Percentiles rank a stretch among this genome's conserved stretches.
Evolutionary conservation across 1,140 invertebrate species (phyloP).

Genomic region (Sarcophaga bullata): DNA sequence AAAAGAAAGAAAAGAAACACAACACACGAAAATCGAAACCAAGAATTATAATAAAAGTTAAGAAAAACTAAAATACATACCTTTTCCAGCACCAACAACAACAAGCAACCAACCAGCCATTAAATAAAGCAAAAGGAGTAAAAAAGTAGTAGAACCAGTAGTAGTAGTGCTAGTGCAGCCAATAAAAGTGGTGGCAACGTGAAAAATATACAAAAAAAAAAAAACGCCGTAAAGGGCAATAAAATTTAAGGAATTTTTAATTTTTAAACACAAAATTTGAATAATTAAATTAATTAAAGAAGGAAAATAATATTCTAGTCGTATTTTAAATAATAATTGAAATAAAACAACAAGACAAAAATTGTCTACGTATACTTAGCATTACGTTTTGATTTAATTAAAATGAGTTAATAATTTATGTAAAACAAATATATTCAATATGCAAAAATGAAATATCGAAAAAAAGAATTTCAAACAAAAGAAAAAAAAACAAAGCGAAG

Average conservation of each 20-base stretch:
- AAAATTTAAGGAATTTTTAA: background rate
- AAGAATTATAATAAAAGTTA: conserved; percentile 30
- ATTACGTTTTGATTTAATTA: background rate
- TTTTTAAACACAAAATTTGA: background rate
- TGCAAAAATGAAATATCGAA: background rate
- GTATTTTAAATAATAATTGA: background rate
- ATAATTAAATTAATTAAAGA: background rate
- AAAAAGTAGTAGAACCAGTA: conserved; percentile 39
- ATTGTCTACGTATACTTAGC: background rate
- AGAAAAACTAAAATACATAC: conserved; percentile 12
- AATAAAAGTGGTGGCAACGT: conserved; percentile 3
- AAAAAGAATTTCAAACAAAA: background rate
- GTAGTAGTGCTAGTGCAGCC: background rate
- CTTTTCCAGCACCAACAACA: background rate
- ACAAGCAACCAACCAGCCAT: too few relatives aligned
- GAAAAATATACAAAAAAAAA: conserved; percentile 2
- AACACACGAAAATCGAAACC: conserved; percentile 38
- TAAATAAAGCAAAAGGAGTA: background rate
- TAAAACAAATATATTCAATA: background rate
- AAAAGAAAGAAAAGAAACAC: background rate
- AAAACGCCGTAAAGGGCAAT: background rate
- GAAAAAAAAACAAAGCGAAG: background rate
- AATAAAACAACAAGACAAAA: background rate
- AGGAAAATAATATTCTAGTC: conserved; percentile 18
- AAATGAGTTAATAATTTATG: background rate